Evolutionary conservation across 2,888 invertebrate species (phyloP).

Genomic region (Epicampocera succincta): DNA sequence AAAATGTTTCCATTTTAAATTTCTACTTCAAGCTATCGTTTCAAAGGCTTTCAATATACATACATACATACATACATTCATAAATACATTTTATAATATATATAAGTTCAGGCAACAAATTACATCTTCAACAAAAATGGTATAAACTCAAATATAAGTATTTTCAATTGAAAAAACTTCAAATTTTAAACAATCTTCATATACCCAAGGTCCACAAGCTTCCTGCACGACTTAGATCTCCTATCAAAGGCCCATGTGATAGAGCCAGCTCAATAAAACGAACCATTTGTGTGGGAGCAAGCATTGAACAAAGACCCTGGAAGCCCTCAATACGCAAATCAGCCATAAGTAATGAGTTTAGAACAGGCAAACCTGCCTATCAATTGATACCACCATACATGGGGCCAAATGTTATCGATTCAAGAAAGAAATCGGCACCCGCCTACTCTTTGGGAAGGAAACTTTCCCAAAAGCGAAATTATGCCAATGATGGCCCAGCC

Average conservation of each 20-base stretch:
- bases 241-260: slow-evolving; percentile 39
- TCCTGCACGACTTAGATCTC: neutral
- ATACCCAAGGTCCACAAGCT: slow-evolving; percentile 42
- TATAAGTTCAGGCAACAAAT: too few relatives aligned
- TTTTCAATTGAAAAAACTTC: neutral
- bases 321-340: slow-evolving; percentile 37
- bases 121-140: too few relatives aligned
- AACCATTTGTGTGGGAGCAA: slow-evolving; percentile 46
- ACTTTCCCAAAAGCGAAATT: neutral
- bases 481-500: slow-evolving; percentile 24
- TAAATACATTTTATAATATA: too few relatives aligned
- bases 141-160: too few relatives aligned
- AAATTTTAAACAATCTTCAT: neutral
- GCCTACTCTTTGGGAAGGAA: slow-evolving; percentile 55
- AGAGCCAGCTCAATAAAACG: slow-evolving; percentile 25
- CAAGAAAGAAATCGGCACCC: slow-evolving; percentile 58
- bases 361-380: slow-evolving; percentile 51
- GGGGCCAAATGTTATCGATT: slow-evolving; percentile 56
- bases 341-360: slow-evolving; percentile 29
- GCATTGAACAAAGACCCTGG: slow-evolving; percentile 61
- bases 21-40: too few relatives aligned
- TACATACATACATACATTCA: too few relatives aligned
- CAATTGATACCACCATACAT: slow-evolving; percentile 49
- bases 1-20: too few relatives aligned
- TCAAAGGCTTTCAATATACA: too few relatives aligned